These are phyloP conservation scores for Propithecus deckenii DNA, from an alignment of 2,797 vertebrate species.

Conservation along the genomic window DNA sequence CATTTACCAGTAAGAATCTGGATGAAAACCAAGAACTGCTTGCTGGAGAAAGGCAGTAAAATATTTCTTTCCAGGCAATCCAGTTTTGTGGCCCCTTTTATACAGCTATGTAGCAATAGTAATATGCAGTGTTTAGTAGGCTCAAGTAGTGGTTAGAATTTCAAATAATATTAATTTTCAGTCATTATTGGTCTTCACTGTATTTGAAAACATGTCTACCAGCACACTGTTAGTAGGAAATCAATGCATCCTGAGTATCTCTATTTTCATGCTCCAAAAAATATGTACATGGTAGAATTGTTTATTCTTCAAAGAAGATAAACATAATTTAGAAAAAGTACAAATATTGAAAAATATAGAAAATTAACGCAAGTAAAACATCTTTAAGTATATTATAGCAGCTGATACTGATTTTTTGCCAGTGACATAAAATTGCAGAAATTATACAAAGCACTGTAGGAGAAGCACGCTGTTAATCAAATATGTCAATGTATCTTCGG, in stretches of 20 bases:
- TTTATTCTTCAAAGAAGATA: not conserved
- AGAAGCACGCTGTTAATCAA: conserved; percentile 36
- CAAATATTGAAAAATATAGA: conserved; percentile 16
- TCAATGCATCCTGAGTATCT: not conserved
- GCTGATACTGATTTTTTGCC: conserved; percentile 18
- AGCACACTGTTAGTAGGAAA: not conserved
- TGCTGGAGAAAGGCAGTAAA: not conserved
- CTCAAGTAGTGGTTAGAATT: not conserved
- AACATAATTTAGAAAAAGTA: conserved; percentile 11
- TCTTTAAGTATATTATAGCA: not conserved
- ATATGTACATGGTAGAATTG: not conserved
- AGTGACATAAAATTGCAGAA: conserved; percentile 32
- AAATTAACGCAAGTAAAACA: not conserved
- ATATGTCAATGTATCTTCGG: conserved; percentile 55
- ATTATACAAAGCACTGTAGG: not conserved
- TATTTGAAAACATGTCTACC: not conserved
- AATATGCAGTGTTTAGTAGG: not conserved
- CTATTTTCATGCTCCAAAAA: not conserved
- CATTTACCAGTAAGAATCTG: not conserved
- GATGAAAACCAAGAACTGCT: not conserved
- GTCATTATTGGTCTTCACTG: not conserved
- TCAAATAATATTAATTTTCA: conserved; percentile 17
- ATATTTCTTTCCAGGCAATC: not conserved
- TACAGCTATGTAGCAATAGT: not conserved
- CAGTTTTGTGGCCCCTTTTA: not conserved